These are phyloP conservation scores for Chlorodrepanis virens DNA, from an alignment of 2,113 vertebrate genomes.

Conservation along the genomic window DNA sequence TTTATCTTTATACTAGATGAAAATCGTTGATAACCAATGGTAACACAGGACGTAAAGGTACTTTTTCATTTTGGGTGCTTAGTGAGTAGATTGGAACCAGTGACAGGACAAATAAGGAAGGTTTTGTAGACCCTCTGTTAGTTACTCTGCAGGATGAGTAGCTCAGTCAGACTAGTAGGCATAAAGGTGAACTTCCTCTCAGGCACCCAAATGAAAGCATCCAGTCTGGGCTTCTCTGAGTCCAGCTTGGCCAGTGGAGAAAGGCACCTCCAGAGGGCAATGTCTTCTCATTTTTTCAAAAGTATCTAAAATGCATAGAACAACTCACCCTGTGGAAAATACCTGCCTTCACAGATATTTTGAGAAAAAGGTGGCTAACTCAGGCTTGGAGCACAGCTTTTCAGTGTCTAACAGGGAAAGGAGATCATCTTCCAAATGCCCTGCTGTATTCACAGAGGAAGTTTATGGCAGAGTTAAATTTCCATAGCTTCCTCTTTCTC, in stretches of 20 bases:
- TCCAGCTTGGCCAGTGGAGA: neutral
- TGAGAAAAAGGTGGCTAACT: neutral
- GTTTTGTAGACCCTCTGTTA: neutral
- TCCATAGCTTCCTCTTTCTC: neutral
- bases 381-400: neutral
- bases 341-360: neutral
- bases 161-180: neutral
- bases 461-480: neutral
- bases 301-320: neutral
- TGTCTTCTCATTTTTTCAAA: conserved; percentile 8
- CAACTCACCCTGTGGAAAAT: neutral
- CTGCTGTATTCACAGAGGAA: neutral
- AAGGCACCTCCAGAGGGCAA: conserved; percentile 54
- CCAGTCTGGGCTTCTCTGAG: neutral
- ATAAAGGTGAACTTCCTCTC: neutral
- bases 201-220: neutral
- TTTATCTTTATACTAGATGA: neutral
- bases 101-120: neutral
- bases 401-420: neutral
- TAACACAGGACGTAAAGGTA: neutral
- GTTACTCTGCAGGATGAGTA: neutral
- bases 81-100: neutral
- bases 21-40: neutral
- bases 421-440: neutral
- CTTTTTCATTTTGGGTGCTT: neutral